These are phyloP conservation scores for Myoxocephalus aenaeus DNA, from an alignment of 2,797 vertebrate genomes.

Conservation along the genomic window DNA sequence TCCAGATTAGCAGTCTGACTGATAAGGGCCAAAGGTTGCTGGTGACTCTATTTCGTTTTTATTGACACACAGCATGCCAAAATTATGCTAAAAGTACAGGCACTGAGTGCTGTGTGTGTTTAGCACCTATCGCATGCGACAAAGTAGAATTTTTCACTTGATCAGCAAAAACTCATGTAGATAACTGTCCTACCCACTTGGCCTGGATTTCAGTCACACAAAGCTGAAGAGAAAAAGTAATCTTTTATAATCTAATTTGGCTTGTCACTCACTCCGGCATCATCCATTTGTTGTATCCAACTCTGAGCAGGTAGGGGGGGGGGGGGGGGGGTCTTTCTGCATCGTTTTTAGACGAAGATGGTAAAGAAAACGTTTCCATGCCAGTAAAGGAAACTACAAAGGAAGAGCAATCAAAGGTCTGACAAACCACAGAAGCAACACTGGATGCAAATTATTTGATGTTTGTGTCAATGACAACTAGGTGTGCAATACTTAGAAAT, in stretches of 20 bases:
- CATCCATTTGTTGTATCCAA: conserved; percentile 19
- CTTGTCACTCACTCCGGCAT: conserved; percentile 8
- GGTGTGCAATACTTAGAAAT: neutral
- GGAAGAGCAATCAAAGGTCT: neutral
- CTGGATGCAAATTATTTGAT: neutral
- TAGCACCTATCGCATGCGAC: neutral
- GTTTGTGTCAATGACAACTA: neutral
- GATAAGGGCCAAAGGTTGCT: conserved; percentile 52
- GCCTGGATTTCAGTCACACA: conserved; percentile 47
- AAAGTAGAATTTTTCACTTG: neutral
- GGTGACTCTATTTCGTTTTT: conserved; percentile 34
- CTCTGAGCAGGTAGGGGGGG: neutral
- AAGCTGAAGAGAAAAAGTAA: conserved; percentile 48
- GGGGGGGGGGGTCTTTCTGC: too few relatives aligned
- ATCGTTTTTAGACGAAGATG: neutral
- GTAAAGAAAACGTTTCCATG: neutral
- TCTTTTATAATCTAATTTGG: conserved; percentile 58
- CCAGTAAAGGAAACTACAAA: conserved; percentile 10
- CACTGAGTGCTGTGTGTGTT: neutral
- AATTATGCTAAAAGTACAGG: neutral
- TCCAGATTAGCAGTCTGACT: conserved; percentile 59
- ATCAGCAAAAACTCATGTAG: neutral
- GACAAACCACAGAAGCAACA: neutral
- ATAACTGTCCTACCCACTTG: conserved; percentile 12
- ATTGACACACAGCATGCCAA: conserved; percentile 21